phyloP scores from a whole-genome alignment of 2,797 vertebrate genomes.

The Fratercula arctica region DNA sequence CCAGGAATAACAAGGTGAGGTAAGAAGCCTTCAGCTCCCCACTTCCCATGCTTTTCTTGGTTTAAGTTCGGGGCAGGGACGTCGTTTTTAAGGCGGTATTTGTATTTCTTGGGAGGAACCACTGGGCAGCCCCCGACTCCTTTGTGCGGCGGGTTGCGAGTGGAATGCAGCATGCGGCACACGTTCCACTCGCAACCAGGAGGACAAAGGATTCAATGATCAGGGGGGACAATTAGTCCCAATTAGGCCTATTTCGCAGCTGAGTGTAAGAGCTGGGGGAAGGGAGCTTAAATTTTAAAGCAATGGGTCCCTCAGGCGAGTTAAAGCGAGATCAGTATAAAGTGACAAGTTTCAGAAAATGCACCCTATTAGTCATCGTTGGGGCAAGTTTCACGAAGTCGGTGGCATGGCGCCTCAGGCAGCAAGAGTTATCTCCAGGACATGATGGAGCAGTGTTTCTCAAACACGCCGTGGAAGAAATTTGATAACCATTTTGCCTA shows the following conservation, averaged over 20 bases:
- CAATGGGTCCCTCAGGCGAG: constrained; percentile 44
- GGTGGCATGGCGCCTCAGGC: not conserved
- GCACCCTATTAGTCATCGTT: not conserved
- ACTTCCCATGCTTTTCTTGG: not conserved
- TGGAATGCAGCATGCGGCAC: constrained; percentile 50
- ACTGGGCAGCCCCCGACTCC: constrained; percentile 28
- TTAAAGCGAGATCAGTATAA: not conserved
- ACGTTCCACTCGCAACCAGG: constrained; percentile 53
- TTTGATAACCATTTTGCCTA: accelerated
- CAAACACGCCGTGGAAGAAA: not conserved
- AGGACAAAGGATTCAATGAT: constrained; percentile 68
- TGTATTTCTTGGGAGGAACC: not conserved
- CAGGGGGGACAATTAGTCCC: constrained; percentile 66
- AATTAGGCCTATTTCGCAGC: constrained; percentile 76
- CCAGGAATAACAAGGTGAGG: constrained; percentile 1
- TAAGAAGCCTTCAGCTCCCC: not conserved
- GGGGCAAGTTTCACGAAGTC: not conserved
- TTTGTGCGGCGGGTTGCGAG: constrained; percentile 52
- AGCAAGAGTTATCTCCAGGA: not conserved
- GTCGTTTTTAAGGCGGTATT: not conserved
- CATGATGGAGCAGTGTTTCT: not conserved
- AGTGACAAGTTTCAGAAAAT: not conserved
- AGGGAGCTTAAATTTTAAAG: constrained; percentile 39
- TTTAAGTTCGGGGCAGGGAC: not conserved
- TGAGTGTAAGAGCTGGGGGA: constrained; percentile 51